Conservation (phyloP, 1,140 invertebrate genomes). For the Bacillus rossius region DNA sequence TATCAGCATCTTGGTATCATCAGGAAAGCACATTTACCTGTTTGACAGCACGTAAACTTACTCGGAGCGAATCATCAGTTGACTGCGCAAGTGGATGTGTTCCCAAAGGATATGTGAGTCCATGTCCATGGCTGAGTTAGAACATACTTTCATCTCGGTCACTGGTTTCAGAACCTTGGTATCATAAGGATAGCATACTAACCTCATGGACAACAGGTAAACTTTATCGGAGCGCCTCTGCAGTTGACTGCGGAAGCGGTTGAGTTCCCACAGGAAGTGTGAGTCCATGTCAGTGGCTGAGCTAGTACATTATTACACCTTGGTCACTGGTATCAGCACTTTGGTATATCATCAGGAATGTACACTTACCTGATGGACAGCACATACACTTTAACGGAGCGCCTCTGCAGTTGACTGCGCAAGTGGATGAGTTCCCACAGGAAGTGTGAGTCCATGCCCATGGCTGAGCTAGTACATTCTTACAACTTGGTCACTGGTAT, state of each 20-base stretch:
- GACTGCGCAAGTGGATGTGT: conserved; percentile 88
- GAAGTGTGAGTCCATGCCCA: conserved; percentile 92
- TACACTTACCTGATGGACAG: conserved; percentile 90
- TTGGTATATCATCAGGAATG: too few species aligned
- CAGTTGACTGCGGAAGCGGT: conserved; percentile 67
- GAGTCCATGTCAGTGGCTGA: conserved; percentile 90
- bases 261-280: conserved; percentile 94
- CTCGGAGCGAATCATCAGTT: conserved; percentile 88
- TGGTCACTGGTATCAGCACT: conserved; percentile 91
- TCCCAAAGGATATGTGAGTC: conserved; percentile 96
- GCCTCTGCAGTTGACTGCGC: conserved; percentile 84
- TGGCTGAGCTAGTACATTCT: conserved; percentile 44
- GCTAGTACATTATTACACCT: conserved; percentile 90
- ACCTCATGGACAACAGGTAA: conserved; percentile 95
- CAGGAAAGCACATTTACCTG: too few species aligned
- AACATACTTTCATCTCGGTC: too few species aligned
- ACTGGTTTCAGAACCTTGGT: too few species aligned
- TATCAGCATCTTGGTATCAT: conserved; percentile 91
- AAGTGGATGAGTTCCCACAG: conserved; percentile 96
- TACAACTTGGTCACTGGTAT: too few species aligned
- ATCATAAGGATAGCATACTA: too few species aligned
- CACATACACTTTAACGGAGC: conserved; percentile 95
- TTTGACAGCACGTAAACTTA: conserved; percentile 96
- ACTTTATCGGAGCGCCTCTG: conserved; percentile 91
- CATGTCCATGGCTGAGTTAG: conserved; percentile 69